Base-by-base conservation (phyloP, 2,888 invertebrate genomes). In the Tipula lateralis region DNA sequence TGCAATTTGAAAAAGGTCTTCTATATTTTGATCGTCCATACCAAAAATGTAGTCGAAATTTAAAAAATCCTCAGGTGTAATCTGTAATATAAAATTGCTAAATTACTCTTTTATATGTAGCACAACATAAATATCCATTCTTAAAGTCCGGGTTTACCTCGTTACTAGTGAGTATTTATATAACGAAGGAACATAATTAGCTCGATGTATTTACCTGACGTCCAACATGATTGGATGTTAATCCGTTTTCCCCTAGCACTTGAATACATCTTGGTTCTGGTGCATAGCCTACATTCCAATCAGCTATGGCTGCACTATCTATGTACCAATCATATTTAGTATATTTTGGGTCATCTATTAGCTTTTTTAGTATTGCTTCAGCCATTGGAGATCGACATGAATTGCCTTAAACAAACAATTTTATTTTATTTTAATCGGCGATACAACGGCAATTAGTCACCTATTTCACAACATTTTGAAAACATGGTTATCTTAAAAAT, bases 331-430 rank as follows among this genome's bases (percentile, higher is more conserved):
- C 83, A 29, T 50, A 82, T n/a, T 83, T 83, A 12, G 1, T 12
- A 6, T 80, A 84, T 87, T 93, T 88, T 85, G 93, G 91, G 36
- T 87, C 86, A 0, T 81, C 9, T 1, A 88, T 85, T 9, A 88
- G 83, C 85, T 88, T 83, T 84, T 91, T 91, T 88, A 98, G 96
- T 0, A 98, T 94, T 9, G 96, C 97, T 89, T 98, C 98, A 12
- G 97, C 98, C 89, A 97, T 98, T 0, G 98, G 97, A 2, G 98
- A 98, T 2, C 98, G 93, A 89, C 98, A 98, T 86, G 97, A 97
- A 88, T 98, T 98, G 7, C 98, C 98, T 95, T 87, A 50, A 13
- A 1, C 24, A 24, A 9, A 66, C 3, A 66, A 24, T 16, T 2
- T 44, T 1, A 6, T 19, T 24, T 66, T 9, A 66, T 16, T 16